Base-by-base conservation (phyloP, 2,888 invertebrate genomes). In the Orthosia incerta region DNA sequence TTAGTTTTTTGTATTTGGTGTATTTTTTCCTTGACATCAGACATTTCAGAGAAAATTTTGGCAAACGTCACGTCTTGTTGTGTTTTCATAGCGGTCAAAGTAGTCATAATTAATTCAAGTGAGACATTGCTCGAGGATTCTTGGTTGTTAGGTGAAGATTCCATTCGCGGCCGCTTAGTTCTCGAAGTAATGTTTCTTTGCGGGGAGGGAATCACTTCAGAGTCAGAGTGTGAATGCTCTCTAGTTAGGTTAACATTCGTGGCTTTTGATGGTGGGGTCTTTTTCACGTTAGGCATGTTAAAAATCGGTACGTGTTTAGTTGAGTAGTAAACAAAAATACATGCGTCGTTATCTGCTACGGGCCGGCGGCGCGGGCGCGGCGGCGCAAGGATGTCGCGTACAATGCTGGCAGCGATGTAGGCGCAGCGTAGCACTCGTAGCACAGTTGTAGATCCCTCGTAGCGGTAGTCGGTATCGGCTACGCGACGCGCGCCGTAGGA, bases 351-450 rank as follows among this genome's bases (percentile, higher is more conserved):
- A 45, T 45, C 45, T 45, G 45, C 11, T 45, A 45, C 12, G 26
- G 26, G 26, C 26, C 26, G 26, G 26, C 26, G 26, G n/a, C n/a
- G n/a, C n/a, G n/a, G n/a, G n/a, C n/a, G n/a, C n/a, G n/a, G 26
- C 26, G 45, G 45, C 45, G 45, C 45, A 45, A 45, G 2, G 45
- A 45, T 45, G 12, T 11, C 12, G 45, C 45, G 5, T 45, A 45
- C 45, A 45, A 45, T 45, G 45, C 11, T 11, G 45, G 45, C 45
- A 45, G 45, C 11, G 45, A 45, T 11, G 45, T 45, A 45, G 9
- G 12, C 51, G 51, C 51, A n/a, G n/a, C 51, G 51, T 53, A 53
- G 51, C n/a, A 53, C 51, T n/a, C 51, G 51, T 53, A 53, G 51
- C 51, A 53, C 51, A 53, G 51, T n/a, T n/a, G 51, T 53, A 53